These are phyloP conservation scores for Papilio helenus DNA, from an alignment of 1,140 invertebrate genomes.

Conservation along the genomic window DNA sequence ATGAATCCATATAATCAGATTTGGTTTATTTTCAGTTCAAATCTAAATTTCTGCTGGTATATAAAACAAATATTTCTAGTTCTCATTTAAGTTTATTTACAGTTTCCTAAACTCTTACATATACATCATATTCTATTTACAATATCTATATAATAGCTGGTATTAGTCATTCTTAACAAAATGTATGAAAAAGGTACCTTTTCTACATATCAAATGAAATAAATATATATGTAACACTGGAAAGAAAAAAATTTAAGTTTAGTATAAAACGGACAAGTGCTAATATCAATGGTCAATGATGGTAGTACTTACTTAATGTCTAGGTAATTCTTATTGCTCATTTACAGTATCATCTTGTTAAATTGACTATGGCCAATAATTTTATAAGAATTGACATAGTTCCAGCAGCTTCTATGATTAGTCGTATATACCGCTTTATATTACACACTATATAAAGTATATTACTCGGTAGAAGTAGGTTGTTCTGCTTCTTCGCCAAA, in stretches of 20 bases:
- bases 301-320: neutral
- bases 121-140: too few species aligned
- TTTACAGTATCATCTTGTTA: neutral
- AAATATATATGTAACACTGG: neutral
- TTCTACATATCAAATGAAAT: neutral
- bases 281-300: neutral
- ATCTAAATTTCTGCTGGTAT: neutral
- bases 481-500: conserved; percentile 47
- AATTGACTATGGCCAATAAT: neutral
- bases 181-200: neutral
- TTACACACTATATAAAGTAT: neutral
- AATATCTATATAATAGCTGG: neutral
- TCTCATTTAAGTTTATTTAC: neutral
- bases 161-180: neutral
- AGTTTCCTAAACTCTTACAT: neutral
- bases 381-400: neutral
- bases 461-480: conserved; percentile 22
- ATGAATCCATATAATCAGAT: neutral
- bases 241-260: neutral
- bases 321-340: neutral
- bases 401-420: neutral
- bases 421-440: neutral
- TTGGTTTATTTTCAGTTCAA: neutral
- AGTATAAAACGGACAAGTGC: neutral
- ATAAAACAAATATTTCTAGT: neutral